Evolutionary conservation across 2,888 invertebrate species (phyloP), one percentile per base, ranked within the genome.

Genomic region (Anticlea derivata): DNA sequence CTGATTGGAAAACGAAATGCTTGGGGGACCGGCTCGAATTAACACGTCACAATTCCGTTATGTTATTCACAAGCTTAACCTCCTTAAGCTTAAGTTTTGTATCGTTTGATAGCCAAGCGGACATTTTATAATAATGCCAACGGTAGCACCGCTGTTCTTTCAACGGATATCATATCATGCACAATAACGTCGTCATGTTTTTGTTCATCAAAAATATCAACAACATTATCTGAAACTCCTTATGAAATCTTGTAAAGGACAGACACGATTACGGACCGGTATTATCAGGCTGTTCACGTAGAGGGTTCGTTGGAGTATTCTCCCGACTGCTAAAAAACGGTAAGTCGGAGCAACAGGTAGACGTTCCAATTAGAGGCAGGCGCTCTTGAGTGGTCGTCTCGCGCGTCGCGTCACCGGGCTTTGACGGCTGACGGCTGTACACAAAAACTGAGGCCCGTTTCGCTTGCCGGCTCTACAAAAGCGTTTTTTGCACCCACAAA

Each of bases 271-370:
- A 61, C 69, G 60, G 64, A 68, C 70, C 65, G 68, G 66, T 72
- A 79, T 83, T 81, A 78, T 65, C 60, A 81, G 75, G 75, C 78
- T 63, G 70, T 83, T 78, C 77, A 81, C 79, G 81, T 80, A 76
- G 71, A 78, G 75, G 69, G 74, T 76, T 83, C 78, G 75, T 79
- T 80, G 70, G 68, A 52, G 68, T 74, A 71, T 76, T 79, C 79
- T 63, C 72, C 68, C 63, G 69, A 68, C 61, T 70, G 62, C 68
- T 73, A 78, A 82, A 83, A 83, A 81, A 80, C 73, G 73, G 74
- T 76, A 78, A 81, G 80, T 71, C 67, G 73, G 75, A 75, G 85
- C 89, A 90, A 90, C 89, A 89, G 89, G 89, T 90, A 86, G 84
- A 81, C 80, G 76, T 84, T 62, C 88, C 90, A 89, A 89, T 90